Evolutionary conservation across 2,888 invertebrate genomes (phyloP).

Genomic region (Xylota sylvarum): DNA sequence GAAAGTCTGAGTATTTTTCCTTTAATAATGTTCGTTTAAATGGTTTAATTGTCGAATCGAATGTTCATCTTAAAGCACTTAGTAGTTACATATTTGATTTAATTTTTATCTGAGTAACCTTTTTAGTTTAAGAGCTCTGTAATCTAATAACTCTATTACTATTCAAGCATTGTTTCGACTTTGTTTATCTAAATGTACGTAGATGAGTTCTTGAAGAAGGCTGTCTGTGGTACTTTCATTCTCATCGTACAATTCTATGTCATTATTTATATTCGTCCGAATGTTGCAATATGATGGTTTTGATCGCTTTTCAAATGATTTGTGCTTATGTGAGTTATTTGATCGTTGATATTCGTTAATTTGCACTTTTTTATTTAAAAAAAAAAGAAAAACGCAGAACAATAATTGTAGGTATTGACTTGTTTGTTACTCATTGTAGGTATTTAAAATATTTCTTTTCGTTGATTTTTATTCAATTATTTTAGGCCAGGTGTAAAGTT

Average conservation of each 20-base stretch:
- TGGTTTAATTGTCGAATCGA: constrained; percentile 47
- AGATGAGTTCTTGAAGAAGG: constrained; percentile 53
- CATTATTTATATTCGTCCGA: constrained; percentile 7
- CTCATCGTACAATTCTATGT: constrained; percentile 12
- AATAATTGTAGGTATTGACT: constrained; percentile 48
- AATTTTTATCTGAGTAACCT: constrained; percentile 37
- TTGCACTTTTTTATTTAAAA: constrained; percentile 35
- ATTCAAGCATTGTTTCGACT: constrained; percentile 56
- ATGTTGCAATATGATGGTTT: constrained; percentile 24
- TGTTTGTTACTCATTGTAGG: constrained; percentile 47
- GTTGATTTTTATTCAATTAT: constrained; percentile 53
- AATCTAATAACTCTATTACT: constrained; percentile 32
- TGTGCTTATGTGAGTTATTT: constrained; percentile 64
- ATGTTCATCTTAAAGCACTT: constrained; percentile 43
- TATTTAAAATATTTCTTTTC: constrained; percentile 49
- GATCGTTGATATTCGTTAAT: constrained; percentile 55
- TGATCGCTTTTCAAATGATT: constrained; percentile 41
- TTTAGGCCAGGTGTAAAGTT: constrained; percentile 34
- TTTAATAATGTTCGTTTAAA: constrained; percentile 36
- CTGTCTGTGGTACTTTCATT: constrained; percentile 58
- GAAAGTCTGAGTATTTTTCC: constrained; percentile 50
- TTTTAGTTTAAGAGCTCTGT: constrained; percentile 50
- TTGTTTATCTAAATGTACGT: constrained; percentile 37
- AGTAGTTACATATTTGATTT: constrained; percentile 36
- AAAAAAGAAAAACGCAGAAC: constrained; percentile 49